Evolutionary conservation across 2,797 vertebrate genomes (phyloP), one percentile per base, ranked within the genome.

Genomic region (Gila robusta): DNA sequence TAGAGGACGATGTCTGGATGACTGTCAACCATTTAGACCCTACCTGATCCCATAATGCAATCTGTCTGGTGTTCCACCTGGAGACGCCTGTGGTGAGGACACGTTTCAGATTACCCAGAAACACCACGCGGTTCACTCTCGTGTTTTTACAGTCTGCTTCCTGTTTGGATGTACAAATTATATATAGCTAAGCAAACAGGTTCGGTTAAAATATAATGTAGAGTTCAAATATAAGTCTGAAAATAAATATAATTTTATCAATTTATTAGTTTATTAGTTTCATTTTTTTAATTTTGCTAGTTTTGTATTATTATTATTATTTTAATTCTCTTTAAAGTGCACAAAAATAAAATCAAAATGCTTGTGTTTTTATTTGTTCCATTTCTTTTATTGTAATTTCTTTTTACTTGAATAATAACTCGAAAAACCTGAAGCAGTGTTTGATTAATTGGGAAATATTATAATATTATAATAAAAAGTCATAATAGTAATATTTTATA

Each of bases 11-110:
- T 16, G 47, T 5, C 47, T 14, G 47, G 47, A 49, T 16, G 47
- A 4, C 47, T 14, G 47, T 49, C 47, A 49, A 5, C 47, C 47
- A 49, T 16, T 67, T 67, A n/a, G 39, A 71, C 70, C 95, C 90
- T 71, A 97, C 96, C 96, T 97, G 96, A 90, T 97, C 96, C 96
- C 96, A 97, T 78, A 97, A 94, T 0, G 96, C 96, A 0, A 97
- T 95, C 90, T 97, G 96, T 47, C 96, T 93, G 0, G 96, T 97
- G 91, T 97, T 97, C 96, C 96, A 97, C 83, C 95, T 93, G 0
- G 96, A 97, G 67, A 96, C 94, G 3, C 96, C 96, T 0, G 96
- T 97, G 0, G 96, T 97, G 66, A 97, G 94, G 37, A 97, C 93
- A 26, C 95, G 92, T 86, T 97, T 97, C 67, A 94, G 93, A 91